These are phyloP conservation scores for Hoplodrina blanda DNA, from an alignment of 2,888 invertebrate genomes.

Conservation along the genomic window DNA sequence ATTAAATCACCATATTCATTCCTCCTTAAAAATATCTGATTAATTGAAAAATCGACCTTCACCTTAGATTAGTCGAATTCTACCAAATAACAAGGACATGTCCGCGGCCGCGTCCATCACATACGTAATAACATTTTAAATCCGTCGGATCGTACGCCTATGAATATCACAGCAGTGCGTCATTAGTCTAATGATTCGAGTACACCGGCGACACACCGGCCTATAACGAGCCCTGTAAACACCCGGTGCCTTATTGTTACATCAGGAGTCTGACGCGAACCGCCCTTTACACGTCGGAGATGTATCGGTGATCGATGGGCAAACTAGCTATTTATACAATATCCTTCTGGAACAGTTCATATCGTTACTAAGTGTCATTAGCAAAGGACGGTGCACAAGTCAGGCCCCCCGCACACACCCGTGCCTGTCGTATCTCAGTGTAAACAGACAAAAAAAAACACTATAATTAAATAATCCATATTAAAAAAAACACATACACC, in stretches of 20 bases:
- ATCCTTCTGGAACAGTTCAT: not conserved
- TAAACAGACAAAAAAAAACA: slow-evolving; percentile 80
- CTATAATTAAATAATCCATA: slow-evolving; percentile 83
- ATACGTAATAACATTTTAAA: slow-evolving; percentile 69
- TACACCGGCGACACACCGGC: slow-evolving; percentile 41
- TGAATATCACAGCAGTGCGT: slow-evolving; percentile 87
- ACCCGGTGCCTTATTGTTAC: slow-evolving; percentile 78
- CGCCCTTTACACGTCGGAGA: slow-evolving; percentile 8
- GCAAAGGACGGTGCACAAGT: slow-evolving; percentile 36
- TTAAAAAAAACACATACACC: slow-evolving; percentile 86
- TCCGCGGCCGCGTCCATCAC: slow-evolving; percentile 55
- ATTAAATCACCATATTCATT: not conserved
- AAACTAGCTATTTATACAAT: not conserved
- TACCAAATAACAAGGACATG: slow-evolving; percentile 60
- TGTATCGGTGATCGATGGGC: too few species aligned
- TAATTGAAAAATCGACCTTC: slow-evolving; percentile 16
- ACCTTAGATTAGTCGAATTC: slow-evolving; percentile 53
- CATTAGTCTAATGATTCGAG: slow-evolving; percentile 84
- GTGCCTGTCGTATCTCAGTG: slow-evolving; percentile 76
- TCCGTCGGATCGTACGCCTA: slow-evolving; percentile 77
- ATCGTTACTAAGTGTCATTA: not conserved
- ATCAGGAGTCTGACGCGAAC: slow-evolving; percentile 37
- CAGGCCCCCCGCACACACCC: slow-evolving; percentile 69
- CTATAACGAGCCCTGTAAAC: slow-evolving; percentile 81
- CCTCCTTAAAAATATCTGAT: not conserved